Conservation (phyloP, 2,888 invertebrate species). For the Strigamia transsilvanica region DNA sequence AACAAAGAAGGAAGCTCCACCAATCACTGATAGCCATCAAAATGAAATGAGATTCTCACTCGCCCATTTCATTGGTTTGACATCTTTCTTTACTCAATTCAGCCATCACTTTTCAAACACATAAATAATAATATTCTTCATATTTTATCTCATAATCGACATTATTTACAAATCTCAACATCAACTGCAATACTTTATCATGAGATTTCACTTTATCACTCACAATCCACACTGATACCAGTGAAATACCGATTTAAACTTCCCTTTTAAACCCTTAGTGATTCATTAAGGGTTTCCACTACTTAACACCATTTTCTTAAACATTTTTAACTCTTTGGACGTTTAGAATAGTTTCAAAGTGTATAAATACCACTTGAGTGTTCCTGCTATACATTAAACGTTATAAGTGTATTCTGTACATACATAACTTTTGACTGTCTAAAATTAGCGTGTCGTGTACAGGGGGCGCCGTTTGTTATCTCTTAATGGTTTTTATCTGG, state of each 20-base stretch:
- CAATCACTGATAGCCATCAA: background rate
- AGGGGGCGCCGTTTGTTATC: constrained; percentile 8
- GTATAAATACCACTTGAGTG: background rate
- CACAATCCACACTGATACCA: background rate
- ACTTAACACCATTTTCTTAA: background rate
- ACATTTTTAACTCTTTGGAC: background rate
- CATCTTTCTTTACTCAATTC: too few relatives aligned
- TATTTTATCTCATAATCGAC: background rate
- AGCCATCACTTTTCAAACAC: background rate
- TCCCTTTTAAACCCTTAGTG: background rate
- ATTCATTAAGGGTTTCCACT: background rate
- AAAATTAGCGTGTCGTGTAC: constrained; percentile 8
- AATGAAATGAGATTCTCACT: background rate
- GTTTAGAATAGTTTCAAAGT: background rate
- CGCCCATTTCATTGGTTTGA: too few relatives aligned
- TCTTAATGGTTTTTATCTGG: constrained; percentile 8
- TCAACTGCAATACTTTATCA: background rate
- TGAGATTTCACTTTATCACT: background rate
- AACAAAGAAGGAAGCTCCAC: background rate
- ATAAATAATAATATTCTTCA: background rate
- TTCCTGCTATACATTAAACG: background rate
- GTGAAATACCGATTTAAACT: background rate
- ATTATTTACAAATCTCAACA: background rate
- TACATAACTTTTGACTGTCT: constrained; percentile 1
- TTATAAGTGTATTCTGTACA: background rate